These are phyloP conservation scores for Pristionchus fissidentatus DNA, from an alignment of 2,888 invertebrate species.

Conservation along the genomic window DNA sequence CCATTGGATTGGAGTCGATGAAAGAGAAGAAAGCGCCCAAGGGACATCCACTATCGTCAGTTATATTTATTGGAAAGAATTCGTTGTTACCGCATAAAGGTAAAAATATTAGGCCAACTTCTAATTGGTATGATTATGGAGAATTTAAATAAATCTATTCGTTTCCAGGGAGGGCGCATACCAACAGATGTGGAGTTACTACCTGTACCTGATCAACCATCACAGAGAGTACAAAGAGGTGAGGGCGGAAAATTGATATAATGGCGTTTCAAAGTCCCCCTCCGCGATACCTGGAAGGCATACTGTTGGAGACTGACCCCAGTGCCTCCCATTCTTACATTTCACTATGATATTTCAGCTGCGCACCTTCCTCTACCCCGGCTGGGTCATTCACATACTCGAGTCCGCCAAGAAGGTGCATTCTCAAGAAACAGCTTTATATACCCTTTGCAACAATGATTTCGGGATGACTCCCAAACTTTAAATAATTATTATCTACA, in stretches of 20 bases:
- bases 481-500: background rate
- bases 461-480: no score
- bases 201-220: background rate
- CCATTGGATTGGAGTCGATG: background rate
- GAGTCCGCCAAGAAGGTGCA: constrained; percentile 6
- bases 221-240: constrained; percentile 20
- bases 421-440: no score
- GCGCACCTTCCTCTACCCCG: constrained; percentile 8
- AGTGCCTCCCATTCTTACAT: background rate
- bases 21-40: background rate
- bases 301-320: no score
- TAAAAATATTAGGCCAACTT: no score
- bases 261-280: no score
- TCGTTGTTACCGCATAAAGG: background rate
- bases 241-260: no score
- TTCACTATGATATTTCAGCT: background rate
- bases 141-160: no score
- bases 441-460: no score
- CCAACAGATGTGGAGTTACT: constrained; percentile 8
- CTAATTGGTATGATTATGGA: no score
- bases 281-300: no score
- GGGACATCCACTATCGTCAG: background rate
- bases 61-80: background rate
- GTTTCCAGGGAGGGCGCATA: background rate
- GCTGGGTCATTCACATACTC: background rate